Conservation (phyloP, 2,888 invertebrate genomes). For the Tipula unca region DNA sequence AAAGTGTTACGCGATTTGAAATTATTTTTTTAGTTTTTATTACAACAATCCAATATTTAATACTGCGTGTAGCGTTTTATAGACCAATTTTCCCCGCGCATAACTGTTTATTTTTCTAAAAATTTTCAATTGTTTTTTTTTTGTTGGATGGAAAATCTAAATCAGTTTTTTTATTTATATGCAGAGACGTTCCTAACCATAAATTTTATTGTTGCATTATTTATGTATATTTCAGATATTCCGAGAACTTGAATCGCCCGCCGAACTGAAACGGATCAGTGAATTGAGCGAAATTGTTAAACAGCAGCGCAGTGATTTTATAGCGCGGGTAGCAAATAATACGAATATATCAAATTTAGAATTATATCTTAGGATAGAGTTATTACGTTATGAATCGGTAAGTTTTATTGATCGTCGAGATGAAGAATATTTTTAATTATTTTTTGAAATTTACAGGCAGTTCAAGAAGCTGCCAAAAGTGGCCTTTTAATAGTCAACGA, state of each 20-base stretch:
- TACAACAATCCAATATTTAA: background rate
- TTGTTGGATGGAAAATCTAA: background rate
- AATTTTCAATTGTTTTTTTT: background rate
- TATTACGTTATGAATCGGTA: slow-evolving; percentile 46
- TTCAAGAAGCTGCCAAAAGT: slow-evolving; percentile 63
- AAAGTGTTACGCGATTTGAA: background rate
- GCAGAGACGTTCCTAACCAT: too few species aligned
- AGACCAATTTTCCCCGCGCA: background rate
- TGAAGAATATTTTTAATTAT: background rate
- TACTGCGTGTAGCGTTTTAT: background rate
- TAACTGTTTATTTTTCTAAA: background rate
- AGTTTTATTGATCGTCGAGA: slow-evolving; percentile 26
- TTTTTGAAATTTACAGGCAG: slow-evolving; percentile 39
- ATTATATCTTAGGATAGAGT: slow-evolving; percentile 47
- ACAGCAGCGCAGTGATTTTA: slow-evolving; percentile 49
- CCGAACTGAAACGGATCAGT: slow-evolving; percentile 59
- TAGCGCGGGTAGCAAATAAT: slow-evolving; percentile 52
- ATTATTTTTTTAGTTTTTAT: background rate
- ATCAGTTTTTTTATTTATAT: slow-evolving; percentile 16
- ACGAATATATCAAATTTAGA: slow-evolving; percentile 49
- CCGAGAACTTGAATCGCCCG: slow-evolving; percentile 66
- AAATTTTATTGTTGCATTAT: too few species aligned
- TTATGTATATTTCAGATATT: slow-evolving; percentile 52
- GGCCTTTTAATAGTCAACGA: slow-evolving; percentile 53
- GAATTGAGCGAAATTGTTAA: slow-evolving; percentile 52